Evolutionary conservation across 2,113 vertebrate genomes (phyloP).

Genomic region (Ciconia maguari): DNA sequence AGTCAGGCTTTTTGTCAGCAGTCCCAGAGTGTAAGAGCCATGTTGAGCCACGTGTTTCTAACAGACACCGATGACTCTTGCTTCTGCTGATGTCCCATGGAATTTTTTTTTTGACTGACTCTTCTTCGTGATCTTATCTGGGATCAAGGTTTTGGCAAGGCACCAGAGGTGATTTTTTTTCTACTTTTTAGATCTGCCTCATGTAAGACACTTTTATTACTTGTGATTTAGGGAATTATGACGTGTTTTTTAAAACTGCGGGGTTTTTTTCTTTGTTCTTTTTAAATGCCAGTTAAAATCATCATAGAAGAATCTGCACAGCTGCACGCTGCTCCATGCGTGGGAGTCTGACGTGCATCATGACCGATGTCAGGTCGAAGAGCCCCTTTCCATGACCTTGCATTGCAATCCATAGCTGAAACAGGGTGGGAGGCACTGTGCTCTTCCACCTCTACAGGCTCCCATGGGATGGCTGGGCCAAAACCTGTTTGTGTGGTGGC

Average conservation of each 20-base stretch:
- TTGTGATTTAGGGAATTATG: neutral
- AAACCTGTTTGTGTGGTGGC: neutral
- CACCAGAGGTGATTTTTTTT: neutral
- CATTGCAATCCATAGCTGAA: neutral
- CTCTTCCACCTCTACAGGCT: neutral
- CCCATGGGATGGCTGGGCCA: neutral
- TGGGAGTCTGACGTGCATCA: rapidly evolving
- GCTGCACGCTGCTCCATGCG: neutral
- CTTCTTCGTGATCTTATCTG: neutral
- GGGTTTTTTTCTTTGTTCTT: neutral
- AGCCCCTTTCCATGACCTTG: neutral
- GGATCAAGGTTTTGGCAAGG: neutral
- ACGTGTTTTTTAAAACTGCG: neutral
- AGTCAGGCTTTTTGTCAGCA: neutral
- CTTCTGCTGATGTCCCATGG: no score
- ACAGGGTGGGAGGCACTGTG: neutral
- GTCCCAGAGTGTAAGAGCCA: rapidly evolving
- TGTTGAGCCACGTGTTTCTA: neutral
- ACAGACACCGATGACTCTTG: neutral
- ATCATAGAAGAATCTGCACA: neutral
- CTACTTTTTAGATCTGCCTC: neutral
- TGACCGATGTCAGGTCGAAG: rapidly evolving
- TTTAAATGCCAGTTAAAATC: neutral
- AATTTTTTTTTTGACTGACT: neutral
- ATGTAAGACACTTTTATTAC: neutral